Conservation (phyloP, 1,140 invertebrate genomes). For the Drosophila sp. region DNA sequence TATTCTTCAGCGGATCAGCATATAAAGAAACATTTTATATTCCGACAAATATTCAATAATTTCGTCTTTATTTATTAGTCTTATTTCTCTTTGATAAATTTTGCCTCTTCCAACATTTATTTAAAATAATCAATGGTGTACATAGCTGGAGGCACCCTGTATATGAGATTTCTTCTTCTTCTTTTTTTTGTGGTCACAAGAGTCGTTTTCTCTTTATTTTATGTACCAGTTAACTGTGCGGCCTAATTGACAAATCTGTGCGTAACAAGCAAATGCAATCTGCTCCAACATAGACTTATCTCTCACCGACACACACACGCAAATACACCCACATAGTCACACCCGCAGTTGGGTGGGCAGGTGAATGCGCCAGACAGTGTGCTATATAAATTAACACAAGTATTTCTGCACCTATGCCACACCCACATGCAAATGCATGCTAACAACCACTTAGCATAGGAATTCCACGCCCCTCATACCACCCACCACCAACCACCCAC, state of each 20-base stretch:
- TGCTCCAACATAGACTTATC: constrained; percentile 39
- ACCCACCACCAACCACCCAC: constrained; percentile 4
- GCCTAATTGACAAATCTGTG: constrained; percentile 76
- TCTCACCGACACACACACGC: constrained; percentile 8
- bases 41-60: no score
- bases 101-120: no score
- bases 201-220: constrained; percentile 36
- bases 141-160: background rate
- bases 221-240: constrained; percentile 58
- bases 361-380: constrained; percentile 46
- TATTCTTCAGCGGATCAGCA: no score
- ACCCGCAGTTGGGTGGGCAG: background rate
- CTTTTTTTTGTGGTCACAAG: no score
- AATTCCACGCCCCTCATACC: constrained; percentile 32
- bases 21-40: no score
- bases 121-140: no score
- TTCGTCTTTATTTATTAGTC: no score
- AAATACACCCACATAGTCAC: background rate
- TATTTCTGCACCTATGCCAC: constrained; percentile 63
- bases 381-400: constrained; percentile 75
- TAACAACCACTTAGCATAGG: constrained; percentile 71
- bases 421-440: constrained; percentile 56
- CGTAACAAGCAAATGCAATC: constrained; percentile 66
- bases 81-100: no score
- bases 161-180: background rate